These are phyloP conservation scores for Myotis davidii DNA, from an alignment of 2,113 vertebrate species.

Conservation along the genomic window DNA sequence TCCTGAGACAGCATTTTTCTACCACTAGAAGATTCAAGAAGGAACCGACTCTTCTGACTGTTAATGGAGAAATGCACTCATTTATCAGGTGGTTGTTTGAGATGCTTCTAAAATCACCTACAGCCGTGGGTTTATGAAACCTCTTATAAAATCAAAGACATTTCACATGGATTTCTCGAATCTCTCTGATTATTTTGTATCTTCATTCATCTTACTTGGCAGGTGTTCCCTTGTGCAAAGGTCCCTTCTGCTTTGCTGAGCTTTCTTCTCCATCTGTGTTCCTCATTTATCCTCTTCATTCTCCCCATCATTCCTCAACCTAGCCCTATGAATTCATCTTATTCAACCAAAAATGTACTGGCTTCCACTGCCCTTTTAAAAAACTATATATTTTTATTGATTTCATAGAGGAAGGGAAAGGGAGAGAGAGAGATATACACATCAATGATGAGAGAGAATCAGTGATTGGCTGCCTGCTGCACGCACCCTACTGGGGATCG, in stretches of 20 bases:
- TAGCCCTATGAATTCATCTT: not conserved
- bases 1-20: not conserved
- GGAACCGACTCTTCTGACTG: not conserved
- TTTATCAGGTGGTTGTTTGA: not conserved
- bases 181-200: not conserved
- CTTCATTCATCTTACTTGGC: not conserved
- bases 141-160: not conserved
- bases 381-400: too few species aligned
- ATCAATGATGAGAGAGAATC: too few species aligned
- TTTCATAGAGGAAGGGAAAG: too few species aligned
- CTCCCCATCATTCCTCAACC: rapidly evolving
- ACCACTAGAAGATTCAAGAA: not conserved
- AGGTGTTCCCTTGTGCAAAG: not conserved
- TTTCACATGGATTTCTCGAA: not conserved
- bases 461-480: too few species aligned
- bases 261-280: not conserved
- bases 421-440: too few species aligned
- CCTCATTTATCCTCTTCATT: not conserved
- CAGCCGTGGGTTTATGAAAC: not conserved
- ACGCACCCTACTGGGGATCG: too few species aligned
- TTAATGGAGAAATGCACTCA: not conserved
- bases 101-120: not conserved
- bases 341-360: not conserved
- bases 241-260: not conserved
- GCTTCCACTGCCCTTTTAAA: not conserved